These are phyloP conservation scores for Drosophila arawakana DNA, from an alignment of 1,140 invertebrate genomes.

Conservation along the genomic window DNA sequence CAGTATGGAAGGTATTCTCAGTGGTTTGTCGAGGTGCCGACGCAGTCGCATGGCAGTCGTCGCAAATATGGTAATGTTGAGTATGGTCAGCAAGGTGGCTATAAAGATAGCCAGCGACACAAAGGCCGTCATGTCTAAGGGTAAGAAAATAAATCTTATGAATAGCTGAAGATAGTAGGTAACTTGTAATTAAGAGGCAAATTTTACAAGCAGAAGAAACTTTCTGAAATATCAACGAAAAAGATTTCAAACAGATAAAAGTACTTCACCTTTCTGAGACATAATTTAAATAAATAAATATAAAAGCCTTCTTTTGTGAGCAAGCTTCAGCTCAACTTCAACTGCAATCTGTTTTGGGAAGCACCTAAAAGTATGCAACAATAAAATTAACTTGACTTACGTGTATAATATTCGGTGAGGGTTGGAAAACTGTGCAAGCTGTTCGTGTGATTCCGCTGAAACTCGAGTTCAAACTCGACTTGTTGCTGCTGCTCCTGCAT, in stretches of 20 bases:
- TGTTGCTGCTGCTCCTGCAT: conserved; percentile 40
- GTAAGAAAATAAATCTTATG: not conserved
- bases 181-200: not conserved
- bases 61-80: conserved; percentile 74
- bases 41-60: conserved; percentile 64
- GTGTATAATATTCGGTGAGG: conserved; percentile 70
- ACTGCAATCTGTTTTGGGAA: not conserved
- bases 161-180: not conserved
- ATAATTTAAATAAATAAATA: not conserved
- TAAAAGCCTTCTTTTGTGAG: not conserved
- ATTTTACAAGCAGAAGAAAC: too few relatives aligned
- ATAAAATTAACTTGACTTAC: conserved; percentile 53
- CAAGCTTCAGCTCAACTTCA: not conserved
- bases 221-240: too few relatives aligned
- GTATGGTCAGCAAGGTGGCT: conserved; percentile 66
- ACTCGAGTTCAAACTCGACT: conserved; percentile 25
- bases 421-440: conserved; percentile 55
- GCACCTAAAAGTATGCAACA: not conserved
- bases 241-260: too few relatives aligned
- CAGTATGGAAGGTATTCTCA: conserved; percentile 58
- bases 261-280: too few relatives aligned
- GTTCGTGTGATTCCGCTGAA: conserved; percentile 45
- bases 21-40: conserved; percentile 58
- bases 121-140: conserved; percentile 77
- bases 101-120: conserved; percentile 73